These are phyloP conservation scores for Dysdera silvatica DNA, from an alignment of 1,140 invertebrate species.

Conservation along the genomic window DNA sequence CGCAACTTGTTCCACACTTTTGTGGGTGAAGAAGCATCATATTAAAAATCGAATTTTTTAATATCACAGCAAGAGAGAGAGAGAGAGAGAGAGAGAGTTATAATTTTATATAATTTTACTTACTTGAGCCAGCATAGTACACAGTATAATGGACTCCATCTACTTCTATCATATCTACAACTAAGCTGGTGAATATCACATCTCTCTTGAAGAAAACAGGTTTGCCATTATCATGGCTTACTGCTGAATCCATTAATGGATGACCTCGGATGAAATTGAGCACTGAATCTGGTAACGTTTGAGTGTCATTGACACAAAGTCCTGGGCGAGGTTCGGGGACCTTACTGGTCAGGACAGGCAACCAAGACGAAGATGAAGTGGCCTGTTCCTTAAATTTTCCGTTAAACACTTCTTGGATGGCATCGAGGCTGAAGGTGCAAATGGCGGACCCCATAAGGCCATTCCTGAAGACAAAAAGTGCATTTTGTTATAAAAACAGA, in stretches of 20 bases:
- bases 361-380: slow-evolving; percentile 78
- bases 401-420: slow-evolving; percentile 79
- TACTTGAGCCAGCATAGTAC: slow-evolving; percentile 77
- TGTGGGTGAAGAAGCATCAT: too few relatives aligned
- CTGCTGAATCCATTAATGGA: slow-evolving; percentile 91
- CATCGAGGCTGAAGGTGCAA: slow-evolving; percentile 80
- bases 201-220: slow-evolving; percentile 83
- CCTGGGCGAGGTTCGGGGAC: slow-evolving; percentile 83
- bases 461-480: slow-evolving; percentile 47
- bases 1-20: too few relatives aligned
- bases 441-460: slow-evolving; percentile 87
- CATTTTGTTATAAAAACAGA: too few relatives aligned
- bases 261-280: slow-evolving; percentile 93
- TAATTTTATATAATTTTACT: slow-evolving; percentile 38
- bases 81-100: too few relatives aligned
- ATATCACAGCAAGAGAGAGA: too few relatives aligned
- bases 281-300: slow-evolving; percentile 68
- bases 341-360: slow-evolving; percentile 74
- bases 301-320: slow-evolving; percentile 79
- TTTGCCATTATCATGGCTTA: slow-evolving; percentile 74
- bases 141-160: slow-evolving; percentile 70
- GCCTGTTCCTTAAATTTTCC: slow-evolving; percentile 89
- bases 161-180: slow-evolving; percentile 73
- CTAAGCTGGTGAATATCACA: slow-evolving; percentile 73
- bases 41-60: too few relatives aligned